phyloP scores from a whole-genome alignment of 2,797 vertebrate species.

The Parotocinclus haroldoi region DNA sequence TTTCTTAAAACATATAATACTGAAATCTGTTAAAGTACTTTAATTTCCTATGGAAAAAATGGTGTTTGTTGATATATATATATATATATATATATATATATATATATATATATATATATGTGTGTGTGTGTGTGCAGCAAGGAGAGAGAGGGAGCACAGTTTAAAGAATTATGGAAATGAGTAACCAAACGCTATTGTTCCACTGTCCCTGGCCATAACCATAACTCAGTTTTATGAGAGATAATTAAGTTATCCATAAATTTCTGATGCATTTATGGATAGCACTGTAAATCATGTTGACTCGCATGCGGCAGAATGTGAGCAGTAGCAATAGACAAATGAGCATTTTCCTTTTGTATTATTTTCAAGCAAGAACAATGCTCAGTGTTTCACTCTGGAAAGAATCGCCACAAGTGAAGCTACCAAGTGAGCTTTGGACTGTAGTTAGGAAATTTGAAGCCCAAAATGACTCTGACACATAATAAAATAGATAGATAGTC shows the following conservation, averaged over 20 bases:
- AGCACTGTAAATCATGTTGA: slow-evolving; percentile 47
- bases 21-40: too few relatives aligned
- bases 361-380: slow-evolving; percentile 56
- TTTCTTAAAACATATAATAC: slow-evolving; percentile 10
- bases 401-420: neutral
- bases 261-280: slow-evolving; percentile 64
- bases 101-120: too few relatives aligned
- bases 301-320: slow-evolving; percentile 53
- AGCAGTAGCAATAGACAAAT: slow-evolving; percentile 37
- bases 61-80: too few relatives aligned
- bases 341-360: slow-evolving; percentile 47
- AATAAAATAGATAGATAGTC: too few relatives aligned
- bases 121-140: neutral
- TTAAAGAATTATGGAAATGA: slow-evolving; percentile 65
- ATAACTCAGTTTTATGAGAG: slow-evolving; percentile 70
- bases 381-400: slow-evolving; percentile 24
- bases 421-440: too few relatives aligned
- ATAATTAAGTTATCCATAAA: slow-evolving; percentile 69
- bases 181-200: slow-evolving; percentile 59
- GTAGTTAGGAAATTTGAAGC: too few relatives aligned
- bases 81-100: too few relatives aligned
- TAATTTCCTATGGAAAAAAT: slow-evolving; percentile 6
- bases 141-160: slow-evolving; percentile 14
- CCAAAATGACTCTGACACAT: too few relatives aligned
- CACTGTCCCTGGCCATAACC: slow-evolving; percentile 61